A percentile compares a stretch with the other conserved stretches of the same genome.
Evolutionary conservation across 2,888 invertebrate species (phyloP).

Genomic region (Agrotis exclamationis): DNA sequence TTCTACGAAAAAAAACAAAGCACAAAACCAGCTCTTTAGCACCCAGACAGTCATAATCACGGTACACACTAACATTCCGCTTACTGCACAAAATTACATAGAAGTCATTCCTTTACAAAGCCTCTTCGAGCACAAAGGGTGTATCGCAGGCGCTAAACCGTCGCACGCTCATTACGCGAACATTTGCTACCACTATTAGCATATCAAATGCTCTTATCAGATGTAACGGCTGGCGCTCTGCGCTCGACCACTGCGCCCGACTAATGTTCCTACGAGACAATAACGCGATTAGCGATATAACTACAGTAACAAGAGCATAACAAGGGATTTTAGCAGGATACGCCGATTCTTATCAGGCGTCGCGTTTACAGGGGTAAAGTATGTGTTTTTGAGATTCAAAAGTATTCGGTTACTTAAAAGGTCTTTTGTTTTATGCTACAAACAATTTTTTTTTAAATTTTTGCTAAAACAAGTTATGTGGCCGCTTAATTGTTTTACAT

Average conservation of each 20-base stretch:
- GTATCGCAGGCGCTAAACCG: constrained; percentile 80
- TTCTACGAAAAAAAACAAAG: constrained; percentile 9
- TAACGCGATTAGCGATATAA: constrained; percentile 85
- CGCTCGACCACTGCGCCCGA: constrained; percentile 68
- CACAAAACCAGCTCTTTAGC: background rate
- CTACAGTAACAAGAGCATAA: constrained; percentile 80
- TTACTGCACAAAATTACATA: constrained; percentile 56
- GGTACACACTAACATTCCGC: constrained; percentile 33
- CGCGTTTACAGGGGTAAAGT: constrained; percentile 60
- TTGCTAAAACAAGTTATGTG: too few relatives aligned
- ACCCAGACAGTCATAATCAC: constrained; percentile 13
- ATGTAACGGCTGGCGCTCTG: constrained; percentile 81
- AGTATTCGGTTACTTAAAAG: constrained; percentile 16
- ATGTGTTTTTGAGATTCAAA: constrained; percentile 46
- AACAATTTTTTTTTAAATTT: too few relatives aligned
- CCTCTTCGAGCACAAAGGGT: constrained; percentile 54
- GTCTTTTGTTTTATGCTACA: too few relatives aligned
- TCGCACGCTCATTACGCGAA: constrained; percentile 85
- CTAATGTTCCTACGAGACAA: constrained; percentile 79
- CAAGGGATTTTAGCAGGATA: constrained; percentile 65
- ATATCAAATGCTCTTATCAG: constrained; percentile 88
- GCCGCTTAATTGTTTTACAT: too few relatives aligned
- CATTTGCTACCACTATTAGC: constrained; percentile 87
- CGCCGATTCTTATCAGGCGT: constrained; percentile 69
- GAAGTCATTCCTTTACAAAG: constrained; percentile 58